These are phyloP conservation scores for Capromys pilorides DNA, from an alignment of 2,797 vertebrate genomes.

Conservation along the genomic window DNA sequence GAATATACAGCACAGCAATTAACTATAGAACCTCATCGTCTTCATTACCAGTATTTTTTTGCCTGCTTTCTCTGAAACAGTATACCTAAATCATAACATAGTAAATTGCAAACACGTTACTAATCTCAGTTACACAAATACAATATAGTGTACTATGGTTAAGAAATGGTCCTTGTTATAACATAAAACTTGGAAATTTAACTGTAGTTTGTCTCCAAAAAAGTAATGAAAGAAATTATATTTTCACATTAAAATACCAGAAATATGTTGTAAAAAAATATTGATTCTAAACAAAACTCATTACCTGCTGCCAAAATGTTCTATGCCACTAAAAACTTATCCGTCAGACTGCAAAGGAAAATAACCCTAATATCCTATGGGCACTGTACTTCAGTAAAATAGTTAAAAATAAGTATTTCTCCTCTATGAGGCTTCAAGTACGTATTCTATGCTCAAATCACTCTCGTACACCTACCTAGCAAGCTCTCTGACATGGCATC, in stretches of 20 bases:
- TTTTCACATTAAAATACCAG: constrained; percentile 33
- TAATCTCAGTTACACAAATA: constrained; percentile 19
- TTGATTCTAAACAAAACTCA: constrained; percentile 36
- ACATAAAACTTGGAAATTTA: constrained; percentile 31
- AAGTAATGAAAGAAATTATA: neutral
- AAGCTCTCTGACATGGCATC: neutral
- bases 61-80: constrained; percentile 91
- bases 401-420: constrained; percentile 22
- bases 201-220: neutral
- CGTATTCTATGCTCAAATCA: neutral
- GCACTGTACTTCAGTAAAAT: neutral
- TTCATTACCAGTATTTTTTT: constrained; percentile 92
- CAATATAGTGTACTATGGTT: neutral
- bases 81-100: constrained; percentile 86
- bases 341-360: constrained; percentile 16
- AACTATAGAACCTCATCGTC: constrained; percentile 95
- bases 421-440: neutral
- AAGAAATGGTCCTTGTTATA: constrained; percentile 41
- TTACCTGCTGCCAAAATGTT: too few relatives aligned
- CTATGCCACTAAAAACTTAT: constrained; percentile 44
- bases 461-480: neutral
- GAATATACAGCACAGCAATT: constrained; percentile 55
- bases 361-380: neutral
- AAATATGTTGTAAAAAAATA: neutral
- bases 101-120: constrained; percentile 23